Evolutionary conservation across 2,113 vertebrate species (phyloP), one percentile per base, ranked within the genome.

Genomic region (Phoxinus phoxinus): DNA sequence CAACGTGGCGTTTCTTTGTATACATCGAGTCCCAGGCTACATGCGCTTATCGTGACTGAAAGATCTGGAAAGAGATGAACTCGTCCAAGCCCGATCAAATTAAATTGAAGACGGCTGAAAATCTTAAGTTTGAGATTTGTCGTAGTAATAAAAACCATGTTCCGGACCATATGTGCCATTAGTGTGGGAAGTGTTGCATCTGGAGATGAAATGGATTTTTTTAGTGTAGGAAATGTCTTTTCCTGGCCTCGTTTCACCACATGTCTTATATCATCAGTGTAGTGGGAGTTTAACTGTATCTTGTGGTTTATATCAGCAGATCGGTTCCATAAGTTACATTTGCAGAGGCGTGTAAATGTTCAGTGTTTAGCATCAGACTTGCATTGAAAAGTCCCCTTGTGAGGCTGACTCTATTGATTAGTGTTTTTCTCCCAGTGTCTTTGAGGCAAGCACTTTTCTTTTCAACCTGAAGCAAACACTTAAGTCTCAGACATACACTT

Each of bases 141-240:
- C 76, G 32, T 71, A 17, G 48, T 71, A 85, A 80, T 85, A 73
- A 59, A 78, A 84, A 79, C 12, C 30, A 77, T 72, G 41, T 44
- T 44, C 41, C 51, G 21, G 44, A 51, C 86, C 73, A 83, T 69
- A 51, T 87, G 81, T 61, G 56, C 21, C 53, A 58, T 12, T 46
- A 56, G 10, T 27, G 61, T 73, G 37, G 83, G 83, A 89, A 87
- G 59, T 87, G 84, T 84, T 87, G 48, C 69, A 87, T 80, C 56
- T 81, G 88, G 76, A 59, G 27, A 58, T 67, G 2, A 72, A 48
- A 17, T 44, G 1, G 25, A n/a, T 11, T 85, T 85, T 53, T 78
- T 69, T 30, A 30, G 51, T 41, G 27, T 27, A 81, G 88, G 88
- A 89, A 81, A 86, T 86, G 86, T 87, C 7, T 61, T 48, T 56